Percentiles rank a stretch among this genome's conserved stretches.
phyloP scores from a whole-genome alignment of 2,113 vertebrate species.

The Silurus meridionalis region DNA sequence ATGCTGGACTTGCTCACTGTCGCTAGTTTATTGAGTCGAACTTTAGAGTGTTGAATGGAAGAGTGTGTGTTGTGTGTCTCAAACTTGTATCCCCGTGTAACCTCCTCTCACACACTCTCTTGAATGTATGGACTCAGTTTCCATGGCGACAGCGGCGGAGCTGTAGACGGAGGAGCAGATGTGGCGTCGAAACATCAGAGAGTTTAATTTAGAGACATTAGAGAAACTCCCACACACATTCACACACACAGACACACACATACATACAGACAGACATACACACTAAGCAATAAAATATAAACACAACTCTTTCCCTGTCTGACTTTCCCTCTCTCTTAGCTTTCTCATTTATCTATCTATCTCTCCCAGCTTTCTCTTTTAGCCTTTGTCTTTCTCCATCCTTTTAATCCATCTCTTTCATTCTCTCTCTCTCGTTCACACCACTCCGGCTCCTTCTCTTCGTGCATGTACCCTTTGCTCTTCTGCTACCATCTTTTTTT shows the following conservation, averaged over 20 bases:
- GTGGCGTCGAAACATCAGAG: conserved; percentile 63
- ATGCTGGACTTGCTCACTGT: not conserved
- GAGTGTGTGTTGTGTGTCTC: conserved; percentile 7
- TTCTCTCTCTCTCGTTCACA: not conserved
- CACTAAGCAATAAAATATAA: conserved; percentile 67
- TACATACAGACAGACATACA: not conserved
- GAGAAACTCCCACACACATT: conserved; percentile 66
- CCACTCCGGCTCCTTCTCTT: not conserved
- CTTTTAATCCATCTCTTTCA: not conserved
- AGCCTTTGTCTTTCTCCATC: not conserved
- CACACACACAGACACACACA: conserved; percentile 59
- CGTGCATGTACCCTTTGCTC: not conserved
- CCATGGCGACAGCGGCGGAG: conserved; percentile 73
- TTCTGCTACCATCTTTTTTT: not conserved
- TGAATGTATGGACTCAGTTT: conserved; percentile 71
- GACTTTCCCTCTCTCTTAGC: not conserved
- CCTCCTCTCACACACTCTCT: conserved; percentile 33
- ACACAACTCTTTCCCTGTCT: conserved; percentile 41
- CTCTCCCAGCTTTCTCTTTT: not conserved
- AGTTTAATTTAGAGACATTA: conserved; percentile 68
- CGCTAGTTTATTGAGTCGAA: not conserved
- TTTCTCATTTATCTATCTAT: not conserved
- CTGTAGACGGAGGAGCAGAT: conserved; percentile 69
- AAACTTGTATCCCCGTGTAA: conserved; percentile 32
- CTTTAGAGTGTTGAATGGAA: not conserved